Conservation (phyloP, 2,888 invertebrate species). For the Callimorpha dominula region DNA sequence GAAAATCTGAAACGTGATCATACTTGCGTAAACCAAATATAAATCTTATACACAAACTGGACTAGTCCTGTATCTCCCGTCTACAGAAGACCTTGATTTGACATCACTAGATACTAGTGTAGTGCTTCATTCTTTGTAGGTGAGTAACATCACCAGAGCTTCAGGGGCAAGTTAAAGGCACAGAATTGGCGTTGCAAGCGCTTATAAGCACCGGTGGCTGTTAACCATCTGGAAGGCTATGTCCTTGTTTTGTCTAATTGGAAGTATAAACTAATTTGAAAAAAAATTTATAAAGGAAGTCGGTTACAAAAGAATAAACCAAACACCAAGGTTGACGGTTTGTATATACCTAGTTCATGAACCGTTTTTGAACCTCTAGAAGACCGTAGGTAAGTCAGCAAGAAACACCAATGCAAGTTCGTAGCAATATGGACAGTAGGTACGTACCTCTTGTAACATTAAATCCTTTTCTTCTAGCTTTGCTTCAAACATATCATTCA, state of each 20-base stretch:
- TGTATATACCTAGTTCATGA: neutral
- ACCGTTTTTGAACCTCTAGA: neutral
- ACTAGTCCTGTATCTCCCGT: neutral
- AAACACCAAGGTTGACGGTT: neutral
- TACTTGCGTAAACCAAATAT: too few relatives aligned
- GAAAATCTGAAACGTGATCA: too few relatives aligned
- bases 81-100: too few relatives aligned
- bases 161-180: neutral
- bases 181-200: neutral
- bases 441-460: conserved; percentile 74
- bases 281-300: neutral
- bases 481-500: conserved; percentile 90
- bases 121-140: neutral
- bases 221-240: too few relatives aligned
- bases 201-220: too few relatives aligned
- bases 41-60: too few relatives aligned
- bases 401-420: neutral
- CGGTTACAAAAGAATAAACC: neutral
- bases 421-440: too few relatives aligned
- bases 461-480: conserved; percentile 91
- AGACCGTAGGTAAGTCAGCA: neutral
- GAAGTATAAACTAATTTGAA: neutral
- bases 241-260: too few relatives aligned
- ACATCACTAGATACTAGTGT: too few relatives aligned
- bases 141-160: neutral